phyloP scores from a whole-genome alignment of 1,140 invertebrate species.

The Lerema accius region DNA sequence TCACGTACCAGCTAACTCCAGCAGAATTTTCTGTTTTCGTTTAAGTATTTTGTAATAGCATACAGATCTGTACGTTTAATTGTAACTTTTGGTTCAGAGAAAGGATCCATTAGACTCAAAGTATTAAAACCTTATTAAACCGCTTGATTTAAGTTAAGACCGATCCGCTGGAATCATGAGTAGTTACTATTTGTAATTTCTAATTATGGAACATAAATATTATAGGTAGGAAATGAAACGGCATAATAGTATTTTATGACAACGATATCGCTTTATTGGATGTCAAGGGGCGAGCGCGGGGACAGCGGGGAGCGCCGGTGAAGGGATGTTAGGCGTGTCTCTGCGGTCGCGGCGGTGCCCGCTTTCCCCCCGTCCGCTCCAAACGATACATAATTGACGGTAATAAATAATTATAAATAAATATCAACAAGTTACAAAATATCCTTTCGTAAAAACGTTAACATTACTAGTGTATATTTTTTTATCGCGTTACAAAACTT shows the following conservation, averaged over 20 bases:
- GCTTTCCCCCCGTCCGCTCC: conserved; percentile 45
- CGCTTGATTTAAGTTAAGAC: too few relatives aligned
- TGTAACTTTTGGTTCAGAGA: too few relatives aligned
- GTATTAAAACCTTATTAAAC: too few relatives aligned
- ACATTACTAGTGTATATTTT: conserved; percentile 72
- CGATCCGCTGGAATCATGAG: too few relatives aligned
- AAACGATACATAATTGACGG: conserved; percentile 66
- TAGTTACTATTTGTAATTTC: too few relatives aligned
- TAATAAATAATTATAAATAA: conserved; percentile 80
- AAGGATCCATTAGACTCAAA: too few relatives aligned
- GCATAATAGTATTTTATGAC: conserved; percentile 75
- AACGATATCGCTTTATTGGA: conserved; percentile 82
- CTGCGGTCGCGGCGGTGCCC: conserved; percentile 46
- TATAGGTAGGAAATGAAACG: conserved; percentile 52
- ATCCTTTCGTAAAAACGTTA: conserved; percentile 80
- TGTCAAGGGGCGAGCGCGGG: conserved; percentile 53
- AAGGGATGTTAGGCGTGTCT: conserved; percentile 73
- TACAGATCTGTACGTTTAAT: too few relatives aligned
- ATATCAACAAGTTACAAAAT: conserved; percentile 83
- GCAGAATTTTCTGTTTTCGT: too few relatives aligned
- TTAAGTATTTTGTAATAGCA: too few relatives aligned
- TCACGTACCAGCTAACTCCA: too few relatives aligned
- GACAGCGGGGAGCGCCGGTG: conserved; percentile 54
- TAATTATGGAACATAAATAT: too few relatives aligned
- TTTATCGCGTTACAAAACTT: conserved; percentile 63